Base-by-base conservation (phyloP, 2,797 vertebrate species). In the Anguilla pacifica region DNA sequence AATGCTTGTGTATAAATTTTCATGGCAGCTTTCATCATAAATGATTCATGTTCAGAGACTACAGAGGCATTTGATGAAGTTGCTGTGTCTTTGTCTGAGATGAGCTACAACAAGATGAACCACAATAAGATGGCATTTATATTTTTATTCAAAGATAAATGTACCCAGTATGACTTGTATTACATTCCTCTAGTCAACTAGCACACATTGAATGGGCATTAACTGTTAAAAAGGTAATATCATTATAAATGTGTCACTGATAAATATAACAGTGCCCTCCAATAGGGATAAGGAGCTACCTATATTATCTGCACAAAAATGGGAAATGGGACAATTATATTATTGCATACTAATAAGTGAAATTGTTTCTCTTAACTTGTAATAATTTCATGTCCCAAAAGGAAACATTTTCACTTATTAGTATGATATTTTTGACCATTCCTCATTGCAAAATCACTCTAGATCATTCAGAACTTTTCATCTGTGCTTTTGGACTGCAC, bases 201-300 rank as follows among this genome's bases (percentile, higher is more conserved):
- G 91, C 87, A 90, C 85, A 90, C 81, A 93, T 92, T 88, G 86
- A 88, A 86, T 84, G 82, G 84, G 91, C 92, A 61, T 88, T 49
- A 89, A 89, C 28, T 67, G 67, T 49, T 92, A 88, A 91, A 86
- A 87, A 92, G 22, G 61, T 25, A 25, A 64, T 22, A 64, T 64
- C 6, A 19, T 55, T 64, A 64, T 4, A 64, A 64, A 64, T 64
- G 61, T 6, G 17, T 64, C 61, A 22, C 22, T 25, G 22, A 22
- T 64, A 64, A 22, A 64, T 64, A 5, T 61, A 61, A 61, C 17
- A 61, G 22, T 61, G 17, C 59, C 59, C 59, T 61, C 59, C 22
- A 61, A 61, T 61, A 61, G 10, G 17, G 17, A 57, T 57, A 57
- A 57, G 10, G 55, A 17, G 13, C 59, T 19, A 61, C 17, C 59